phyloP scores from a whole-genome alignment of 2,888 invertebrate species.

The Himalopsyche kuldschensis region DNA sequence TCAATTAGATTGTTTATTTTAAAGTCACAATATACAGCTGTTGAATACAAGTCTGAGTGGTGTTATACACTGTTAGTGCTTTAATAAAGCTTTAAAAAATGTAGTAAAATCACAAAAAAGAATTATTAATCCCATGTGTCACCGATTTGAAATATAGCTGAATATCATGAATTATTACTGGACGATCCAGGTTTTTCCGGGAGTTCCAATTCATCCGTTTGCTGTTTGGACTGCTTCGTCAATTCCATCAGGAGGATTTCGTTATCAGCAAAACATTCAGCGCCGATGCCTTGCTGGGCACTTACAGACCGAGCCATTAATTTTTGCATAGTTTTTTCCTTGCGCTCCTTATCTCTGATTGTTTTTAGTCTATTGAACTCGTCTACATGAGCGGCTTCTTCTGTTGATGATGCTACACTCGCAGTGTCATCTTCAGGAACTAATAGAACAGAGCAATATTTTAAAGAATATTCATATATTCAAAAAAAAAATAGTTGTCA shows the following conservation, averaged over 20 bases:
- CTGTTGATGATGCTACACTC: conserved; percentile 26
- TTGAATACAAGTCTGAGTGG: background rate
- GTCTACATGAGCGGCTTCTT: conserved; percentile 55
- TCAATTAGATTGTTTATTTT: background rate
- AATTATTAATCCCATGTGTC: background rate
- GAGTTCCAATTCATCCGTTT: background rate
- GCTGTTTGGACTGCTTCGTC: conserved; percentile 19
- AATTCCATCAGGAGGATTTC: conserved; percentile 34
- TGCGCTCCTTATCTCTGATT: conserved; percentile 69
- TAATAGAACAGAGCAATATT: background rate
- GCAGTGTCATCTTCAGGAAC: conserved; percentile 37
- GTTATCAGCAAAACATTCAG: conserved; percentile 28
- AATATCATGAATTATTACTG: background rate
- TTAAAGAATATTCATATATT: background rate
- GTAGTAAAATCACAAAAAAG: background rate
- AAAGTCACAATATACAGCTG: background rate
- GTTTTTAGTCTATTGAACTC: conserved; percentile 73
- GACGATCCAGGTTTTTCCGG: background rate
- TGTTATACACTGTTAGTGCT: background rate
- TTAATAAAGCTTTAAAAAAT: background rate
- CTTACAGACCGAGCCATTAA: conserved; percentile 63
- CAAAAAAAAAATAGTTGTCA: too few relatives aligned
- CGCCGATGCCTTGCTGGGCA: conserved; percentile 50
- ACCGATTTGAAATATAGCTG: background rate
- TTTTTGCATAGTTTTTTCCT: conserved; percentile 63